Conservation (phyloP, 2,113 vertebrate genomes). For the Alexandromys fortis region DNA sequence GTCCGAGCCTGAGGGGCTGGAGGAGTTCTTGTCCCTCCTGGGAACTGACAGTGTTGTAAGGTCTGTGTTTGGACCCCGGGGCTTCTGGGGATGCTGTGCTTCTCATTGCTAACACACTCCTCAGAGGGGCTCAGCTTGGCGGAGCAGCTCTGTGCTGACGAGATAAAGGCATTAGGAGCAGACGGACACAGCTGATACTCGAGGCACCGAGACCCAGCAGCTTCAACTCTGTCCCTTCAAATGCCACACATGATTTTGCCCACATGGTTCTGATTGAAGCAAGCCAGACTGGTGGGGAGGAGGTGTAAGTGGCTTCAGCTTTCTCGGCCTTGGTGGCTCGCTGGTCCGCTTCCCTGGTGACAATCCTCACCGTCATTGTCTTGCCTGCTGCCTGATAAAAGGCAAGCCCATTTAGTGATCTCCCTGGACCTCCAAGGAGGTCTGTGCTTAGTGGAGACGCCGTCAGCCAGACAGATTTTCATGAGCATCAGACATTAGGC, state of each 20-base stretch:
- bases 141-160: not conserved
- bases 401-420: not conserved
- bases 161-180: conserved; percentile 74
- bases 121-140: not conserved
- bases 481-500: fast-evolving
- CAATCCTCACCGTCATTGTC: not conserved
- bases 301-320: not conserved
- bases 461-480: not conserved
- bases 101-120: not conserved
- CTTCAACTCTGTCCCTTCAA: conserved; percentile 59
- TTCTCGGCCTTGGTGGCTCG: not conserved
- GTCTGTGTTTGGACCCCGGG: not conserved
- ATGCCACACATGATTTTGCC: not conserved
- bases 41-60: not conserved
- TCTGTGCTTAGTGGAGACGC: not conserved
- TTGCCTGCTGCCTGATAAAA: not conserved
- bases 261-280: conserved; percentile 49
- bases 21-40: not conserved
- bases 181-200: conserved; percentile 60
- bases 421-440: not conserved
- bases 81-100: not conserved
- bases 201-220: conserved; percentile 34
- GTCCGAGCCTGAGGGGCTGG: not conserved
- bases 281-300: not conserved
- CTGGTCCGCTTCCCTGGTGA: not conserved